Conservation (phyloP, 2,888 invertebrate genomes). For the Napeogenes sylphis region DNA sequence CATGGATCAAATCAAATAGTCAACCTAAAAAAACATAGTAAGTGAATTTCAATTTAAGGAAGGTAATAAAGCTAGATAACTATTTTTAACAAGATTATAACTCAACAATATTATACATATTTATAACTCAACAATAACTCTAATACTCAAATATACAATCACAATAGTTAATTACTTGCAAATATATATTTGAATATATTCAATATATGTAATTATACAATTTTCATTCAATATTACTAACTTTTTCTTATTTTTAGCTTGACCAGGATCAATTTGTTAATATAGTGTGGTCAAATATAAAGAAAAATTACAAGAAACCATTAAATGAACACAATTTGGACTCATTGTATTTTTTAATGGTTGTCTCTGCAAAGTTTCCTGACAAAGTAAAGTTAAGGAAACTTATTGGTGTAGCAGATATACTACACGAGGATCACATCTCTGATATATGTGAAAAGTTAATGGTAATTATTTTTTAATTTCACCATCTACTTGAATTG, state of each 20-base stretch:
- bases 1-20: too few species aligned
- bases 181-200: too few species aligned
- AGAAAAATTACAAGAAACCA: constrained; percentile 78
- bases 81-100: too few species aligned
- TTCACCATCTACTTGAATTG: neutral
- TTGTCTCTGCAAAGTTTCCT: constrained; percentile 60
- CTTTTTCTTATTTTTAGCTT: constrained; percentile 50
- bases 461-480: constrained; percentile 70
- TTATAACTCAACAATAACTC: too few species aligned
- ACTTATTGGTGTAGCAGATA: constrained; percentile 73
- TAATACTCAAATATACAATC: too few species aligned
- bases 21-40: too few species aligned
- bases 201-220: too few species aligned
- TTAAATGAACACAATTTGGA: constrained; percentile 82
- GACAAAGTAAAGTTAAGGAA: constrained; percentile 76
- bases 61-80: neutral
- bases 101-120: too few species aligned
- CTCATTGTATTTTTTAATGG: constrained; percentile 79
- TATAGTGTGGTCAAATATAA: constrained; percentile 79
- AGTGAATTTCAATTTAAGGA: too few species aligned
- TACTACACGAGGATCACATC: constrained; percentile 79
- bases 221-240: too few species aligned
- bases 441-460: constrained; percentile 77
- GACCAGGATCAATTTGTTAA: constrained; percentile 74
- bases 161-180: too few species aligned